Percentiles rank a stretch among this genome's conserved stretches.
These are phyloP conservation scores for Pantherophis vulpinus DNA, from an alignment of 2,797 vertebrate species.

Conservation along the genomic window DNA sequence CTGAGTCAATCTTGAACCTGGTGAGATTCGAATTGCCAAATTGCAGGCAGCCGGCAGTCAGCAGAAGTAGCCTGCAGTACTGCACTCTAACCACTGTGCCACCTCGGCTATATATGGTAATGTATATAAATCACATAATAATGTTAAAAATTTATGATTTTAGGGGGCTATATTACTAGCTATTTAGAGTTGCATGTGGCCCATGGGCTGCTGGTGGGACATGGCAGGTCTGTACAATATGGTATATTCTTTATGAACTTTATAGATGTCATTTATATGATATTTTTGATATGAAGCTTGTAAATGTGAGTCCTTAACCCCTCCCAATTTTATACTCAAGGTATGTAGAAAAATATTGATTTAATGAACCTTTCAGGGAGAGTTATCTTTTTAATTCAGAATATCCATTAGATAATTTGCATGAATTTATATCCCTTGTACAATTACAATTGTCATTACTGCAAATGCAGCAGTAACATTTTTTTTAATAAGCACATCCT, in stretches of 20 bases:
- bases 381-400: neutral
- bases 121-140: neutral
- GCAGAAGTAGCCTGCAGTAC: too few species aligned
- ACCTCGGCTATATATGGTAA: neutral
- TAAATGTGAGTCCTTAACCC: neutral
- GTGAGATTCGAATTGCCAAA: too few species aligned
- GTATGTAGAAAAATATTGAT: neutral
- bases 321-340: neutral
- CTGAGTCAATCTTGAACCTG: too few species aligned
- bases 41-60: too few species aligned
- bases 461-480: neutral
- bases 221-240: neutral
- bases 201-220: neutral
- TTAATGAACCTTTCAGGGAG: neutral
- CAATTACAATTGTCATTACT: neutral
- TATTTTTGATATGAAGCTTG: neutral
- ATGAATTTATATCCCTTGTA: neutral
- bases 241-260: neutral
- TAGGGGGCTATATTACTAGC: neutral
- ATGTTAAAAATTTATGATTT: neutral
- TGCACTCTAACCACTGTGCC: too few species aligned
- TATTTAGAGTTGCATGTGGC: neutral
- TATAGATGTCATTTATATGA: neutral
- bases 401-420: neutral
- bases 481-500: neutral